Conservation (phyloP, 2,113 vertebrate genomes). For the Alethe diademata region DNA sequence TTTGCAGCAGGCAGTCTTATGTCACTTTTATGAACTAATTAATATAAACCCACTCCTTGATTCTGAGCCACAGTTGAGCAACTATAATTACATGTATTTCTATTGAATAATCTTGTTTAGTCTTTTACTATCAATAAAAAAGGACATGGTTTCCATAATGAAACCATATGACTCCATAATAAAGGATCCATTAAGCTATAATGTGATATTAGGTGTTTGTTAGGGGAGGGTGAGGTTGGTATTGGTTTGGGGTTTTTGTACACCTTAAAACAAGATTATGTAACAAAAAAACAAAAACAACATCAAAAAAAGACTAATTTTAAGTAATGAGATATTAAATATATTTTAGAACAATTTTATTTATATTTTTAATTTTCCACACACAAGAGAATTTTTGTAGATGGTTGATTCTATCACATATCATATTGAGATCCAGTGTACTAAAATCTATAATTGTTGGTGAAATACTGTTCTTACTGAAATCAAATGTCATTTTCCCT, state of each 20-base stretch:
- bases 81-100: not conserved
- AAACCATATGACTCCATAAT: not conserved
- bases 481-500: not conserved
- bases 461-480: not conserved
- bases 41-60: not conserved
- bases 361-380: not conserved
- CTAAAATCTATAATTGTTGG: not conserved
- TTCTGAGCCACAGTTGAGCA: not conserved
- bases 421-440: not conserved
- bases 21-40: not conserved
- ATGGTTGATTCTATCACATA: not conserved
- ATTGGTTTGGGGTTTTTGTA: not conserved
- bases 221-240: not conserved
- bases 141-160: not conserved
- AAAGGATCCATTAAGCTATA: not conserved
- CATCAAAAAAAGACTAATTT: not conserved
- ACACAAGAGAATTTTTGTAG: not conserved
- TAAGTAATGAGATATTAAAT: not conserved
- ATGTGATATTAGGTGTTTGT: rapidly evolving
- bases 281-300: not conserved
- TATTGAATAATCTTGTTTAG: not conserved
- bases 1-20: not conserved
- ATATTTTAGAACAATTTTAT: not conserved
- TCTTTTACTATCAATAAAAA: not conserved
- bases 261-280: not conserved